A percentile compares a stretch with the other conserved stretches of the same genome.
Conservation (phyloP, 2,797 vertebrate genomes). For the Cirrhinus mrigala region DNA sequence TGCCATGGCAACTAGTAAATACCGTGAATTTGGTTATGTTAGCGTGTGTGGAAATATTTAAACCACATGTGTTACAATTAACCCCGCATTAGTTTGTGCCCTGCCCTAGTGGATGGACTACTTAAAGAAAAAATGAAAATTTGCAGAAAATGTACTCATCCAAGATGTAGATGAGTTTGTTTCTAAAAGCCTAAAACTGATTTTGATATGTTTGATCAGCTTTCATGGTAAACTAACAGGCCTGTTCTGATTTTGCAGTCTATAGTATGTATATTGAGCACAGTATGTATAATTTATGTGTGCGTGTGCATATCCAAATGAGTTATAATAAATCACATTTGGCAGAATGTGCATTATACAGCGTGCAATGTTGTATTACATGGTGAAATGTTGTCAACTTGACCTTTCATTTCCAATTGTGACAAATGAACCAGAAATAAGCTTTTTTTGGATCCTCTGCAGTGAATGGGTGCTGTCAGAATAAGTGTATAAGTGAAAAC, state of each 20-base stretch:
- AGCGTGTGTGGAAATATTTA: too few species aligned
- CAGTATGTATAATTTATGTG: neutral
- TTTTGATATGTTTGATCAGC: neutral
- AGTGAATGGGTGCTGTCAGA: neutral
- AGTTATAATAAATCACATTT: too few species aligned
- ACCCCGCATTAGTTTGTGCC: too few species aligned
- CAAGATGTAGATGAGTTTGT: neutral
- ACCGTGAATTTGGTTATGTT: too few species aligned
- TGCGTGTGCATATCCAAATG: neutral
- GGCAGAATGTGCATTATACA: neutral
- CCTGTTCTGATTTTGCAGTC: neutral
- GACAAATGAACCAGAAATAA: neutral
- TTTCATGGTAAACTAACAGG: too few species aligned
- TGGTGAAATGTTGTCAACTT: neutral
- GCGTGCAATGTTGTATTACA: too few species aligned
- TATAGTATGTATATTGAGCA: neutral
- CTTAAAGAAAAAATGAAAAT: neutral
- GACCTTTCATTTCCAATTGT: neutral
- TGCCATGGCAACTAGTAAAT: too few species aligned
- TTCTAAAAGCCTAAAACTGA: neutral
- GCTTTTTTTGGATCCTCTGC: neutral
- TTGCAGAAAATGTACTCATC: neutral
- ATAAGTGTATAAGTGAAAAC: neutral
- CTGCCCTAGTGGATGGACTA: neutral
- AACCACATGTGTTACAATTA: too few species aligned